Evolutionary conservation across 2,113 vertebrate species (phyloP), one percentile per base, ranked within the genome.

Genomic region (Salvelinus fontinalis): DNA sequence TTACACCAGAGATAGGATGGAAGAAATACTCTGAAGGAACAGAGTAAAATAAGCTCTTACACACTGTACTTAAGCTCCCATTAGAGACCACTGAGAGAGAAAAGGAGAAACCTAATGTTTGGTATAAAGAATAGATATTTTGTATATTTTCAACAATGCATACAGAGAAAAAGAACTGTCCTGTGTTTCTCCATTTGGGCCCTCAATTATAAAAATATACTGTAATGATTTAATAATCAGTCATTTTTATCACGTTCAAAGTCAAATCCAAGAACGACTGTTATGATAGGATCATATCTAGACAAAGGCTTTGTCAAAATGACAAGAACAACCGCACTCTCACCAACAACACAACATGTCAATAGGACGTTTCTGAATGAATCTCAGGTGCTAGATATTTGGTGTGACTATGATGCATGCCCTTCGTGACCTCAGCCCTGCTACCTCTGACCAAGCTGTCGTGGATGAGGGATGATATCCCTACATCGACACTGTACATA

Each of bases 1-100:
- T 76, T 34, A 65, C 34, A 64, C 67, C 31, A 62, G 59, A 62
- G 7, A 68, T n/a, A 20, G 67, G 29, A 67, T 13, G 14, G 65
- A 29, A 67, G 29, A 22, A 20, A 31, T 39, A 68, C 67, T 68
- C 29, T 3, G 8, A 39, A 67, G 16, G 26, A 29, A 67, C 26
- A 11, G 4, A 67, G 65, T 29, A 44, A 20, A 20, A n/a, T 34
- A 39, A 3, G 31, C 7, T 20, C 31, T 34, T 62, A 62, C 59
- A 54, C 14, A 54, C 16, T 54, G 59, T 62, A 62, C 13, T 39
- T 68, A 68, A 34, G 67, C 31, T 34, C 67, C 18, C 31, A 68
- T 34, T 68, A 20, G 65, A 67, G 16, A 22, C 59, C n/a, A 62
- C 59, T 24, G n/a, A 62, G 20, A 22, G 59, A 22, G 59, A 7